These are phyloP conservation scores for Chondrilla cf. caribensis DNA, from an alignment of 37 sponge, comb jelly and placozoan genomes.

Conservation along the genomic window DNA sequence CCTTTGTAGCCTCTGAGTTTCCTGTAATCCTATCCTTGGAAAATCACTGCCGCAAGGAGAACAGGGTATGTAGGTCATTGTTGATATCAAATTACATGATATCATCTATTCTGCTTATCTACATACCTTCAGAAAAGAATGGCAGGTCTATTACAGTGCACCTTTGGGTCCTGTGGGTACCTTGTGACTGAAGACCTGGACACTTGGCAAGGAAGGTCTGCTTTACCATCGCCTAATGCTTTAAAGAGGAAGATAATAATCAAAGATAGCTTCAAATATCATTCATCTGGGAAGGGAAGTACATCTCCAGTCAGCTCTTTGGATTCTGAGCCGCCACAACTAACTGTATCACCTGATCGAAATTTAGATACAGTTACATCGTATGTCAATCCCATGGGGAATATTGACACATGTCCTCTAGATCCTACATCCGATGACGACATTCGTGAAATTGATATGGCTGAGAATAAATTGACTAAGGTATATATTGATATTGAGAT, in stretches of 20 bases:
- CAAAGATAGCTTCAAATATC: conserved; percentile 48
- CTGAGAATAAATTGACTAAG: too few relatives aligned
- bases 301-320: too few relatives aligned
- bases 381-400: too few relatives aligned
- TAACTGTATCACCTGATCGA: too few relatives aligned
- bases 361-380: too few relatives aligned
- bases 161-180: conserved; percentile 29
- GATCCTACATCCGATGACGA: too few relatives aligned
- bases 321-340: too few relatives aligned
- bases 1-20: conserved; percentile 54
- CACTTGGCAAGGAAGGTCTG: conserved; percentile 34
- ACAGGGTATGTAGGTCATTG: not conserved
- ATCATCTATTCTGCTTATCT: not conserved
- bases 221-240: conserved; percentile 65
- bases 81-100: not conserved
- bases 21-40: conserved; percentile 82
- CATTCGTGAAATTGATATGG: too few relatives aligned
- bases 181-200: conserved; percentile 52
- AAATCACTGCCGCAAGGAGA: conserved; percentile 64
- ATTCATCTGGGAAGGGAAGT: not conserved
- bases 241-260: conserved; percentile 73
- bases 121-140: not conserved
- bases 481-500: too few relatives aligned
- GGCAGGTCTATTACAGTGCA: conserved; percentile 9
- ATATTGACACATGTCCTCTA: not conserved